Base-by-base conservation (phyloP, 2,797 vertebrate genomes). In the Anguilla marmorata region DNA sequence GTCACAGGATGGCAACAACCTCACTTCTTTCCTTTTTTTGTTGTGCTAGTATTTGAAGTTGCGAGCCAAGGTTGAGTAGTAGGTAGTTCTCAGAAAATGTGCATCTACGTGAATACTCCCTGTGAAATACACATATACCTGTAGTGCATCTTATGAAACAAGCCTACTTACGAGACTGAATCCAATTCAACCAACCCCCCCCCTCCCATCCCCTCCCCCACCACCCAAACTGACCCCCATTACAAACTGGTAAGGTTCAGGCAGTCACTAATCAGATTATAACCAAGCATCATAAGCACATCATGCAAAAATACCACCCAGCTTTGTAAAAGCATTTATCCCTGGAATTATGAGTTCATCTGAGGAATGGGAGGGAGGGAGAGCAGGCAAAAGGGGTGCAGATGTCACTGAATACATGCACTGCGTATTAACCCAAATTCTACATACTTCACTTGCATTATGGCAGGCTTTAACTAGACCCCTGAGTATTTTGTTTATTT, bases 271-370 rank as follows among this genome's bases (percentile, higher is more conserved):
- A 86, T 89, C 89, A 83, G 88, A 90, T 89, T 90, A 89, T 56
- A 41, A 14, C 86, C 83, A 88, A 90, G 88, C 76, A 86, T 72
- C 21, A 87, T 79, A 84, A 86, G 84, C 85, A 76, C 79, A 87
- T 85, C 58, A 79, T 86, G 88, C 50, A 48, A 84, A 86, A 60
- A 89, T 85, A 87, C 87, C 74, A 83, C 86, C 48, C 72, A 54
- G 84, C 86, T 83, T 85, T 83, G 80, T 72, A 72, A 85, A 85
- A 85, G 76, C 86, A 69, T 89, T 86, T 87, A 92, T 91, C 89
- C 91, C 37, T 90, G 90, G 90, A 91, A 91, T 91, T 93, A 91
- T 74, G 88, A 93, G 90, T 87, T 91, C 66, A 80, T 85, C 72
- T 85, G 54, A 48, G 82, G 21, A 85, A 85, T 8, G 33, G 30